These are phyloP conservation scores for Cheiracanthium punctorium DNA, from an alignment of 2,888 invertebrate genomes.

Conservation along the genomic window DNA sequence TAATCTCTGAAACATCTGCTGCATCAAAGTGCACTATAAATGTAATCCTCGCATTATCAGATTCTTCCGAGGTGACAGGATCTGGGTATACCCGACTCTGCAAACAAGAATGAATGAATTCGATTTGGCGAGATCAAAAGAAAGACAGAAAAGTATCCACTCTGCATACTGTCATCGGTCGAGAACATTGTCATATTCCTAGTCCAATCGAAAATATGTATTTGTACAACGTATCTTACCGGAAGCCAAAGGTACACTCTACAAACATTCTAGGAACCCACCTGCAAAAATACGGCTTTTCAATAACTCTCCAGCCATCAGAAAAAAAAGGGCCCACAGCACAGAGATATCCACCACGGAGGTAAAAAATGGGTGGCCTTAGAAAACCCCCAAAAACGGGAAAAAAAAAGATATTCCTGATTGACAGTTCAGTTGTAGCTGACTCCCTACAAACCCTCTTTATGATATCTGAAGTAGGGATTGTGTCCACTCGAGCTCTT, in stretches of 20 bases:
- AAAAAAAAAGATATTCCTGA: neutral
- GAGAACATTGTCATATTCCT: no score
- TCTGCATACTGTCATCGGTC: no score
- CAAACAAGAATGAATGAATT: no score
- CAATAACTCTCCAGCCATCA: neutral
- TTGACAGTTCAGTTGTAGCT: slow-evolving; percentile 4
- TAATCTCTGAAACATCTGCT: no score
- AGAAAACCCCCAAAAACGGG: neutral
- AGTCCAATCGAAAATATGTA: no score
- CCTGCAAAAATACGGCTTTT: neutral
- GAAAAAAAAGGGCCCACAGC: neutral
- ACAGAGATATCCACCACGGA: neutral
- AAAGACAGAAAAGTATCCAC: no score
- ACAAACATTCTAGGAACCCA: neutral
- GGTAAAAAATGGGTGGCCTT: neutral
- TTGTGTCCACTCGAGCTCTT: neutral
- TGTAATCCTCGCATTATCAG: no score
- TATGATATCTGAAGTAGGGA: slow-evolving; percentile 6
- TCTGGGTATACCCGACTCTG: no score
- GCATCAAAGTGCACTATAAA: no score
- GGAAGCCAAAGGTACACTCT: neutral
- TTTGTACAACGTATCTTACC: no score
- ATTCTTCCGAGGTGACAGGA: no score
- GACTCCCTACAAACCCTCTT: neutral
- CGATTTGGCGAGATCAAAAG: no score